Evolutionary conservation across 2,888 invertebrate species (phyloP).

Genomic region (Lutraria lutraria): DNA sequence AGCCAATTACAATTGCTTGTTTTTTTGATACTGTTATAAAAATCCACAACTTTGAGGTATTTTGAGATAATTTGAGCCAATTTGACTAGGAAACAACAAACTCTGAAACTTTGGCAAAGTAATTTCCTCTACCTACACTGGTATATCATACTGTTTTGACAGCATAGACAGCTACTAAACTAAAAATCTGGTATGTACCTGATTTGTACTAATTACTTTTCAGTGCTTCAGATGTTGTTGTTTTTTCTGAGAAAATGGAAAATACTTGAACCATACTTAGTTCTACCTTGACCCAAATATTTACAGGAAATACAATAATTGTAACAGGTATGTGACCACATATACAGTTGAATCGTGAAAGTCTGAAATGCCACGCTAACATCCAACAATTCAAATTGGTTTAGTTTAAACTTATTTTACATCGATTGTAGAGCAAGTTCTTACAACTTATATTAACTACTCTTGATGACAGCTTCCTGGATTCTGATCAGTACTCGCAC

Average conservation of each 20-base stretch:
- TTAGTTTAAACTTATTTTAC: no score
- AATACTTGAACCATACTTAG: background rate
- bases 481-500: no score
- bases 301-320: no score
- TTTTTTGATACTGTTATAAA: background rate
- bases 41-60: background rate
- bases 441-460: no score
- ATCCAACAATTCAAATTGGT: no score
- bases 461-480: no score
- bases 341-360: no score
- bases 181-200: background rate
- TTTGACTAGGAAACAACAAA: background rate
- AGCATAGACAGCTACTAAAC: background rate
- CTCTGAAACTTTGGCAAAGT: background rate
- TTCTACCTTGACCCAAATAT: background rate
- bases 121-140: background rate
- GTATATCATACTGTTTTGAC: background rate
- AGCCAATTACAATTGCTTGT: no score
- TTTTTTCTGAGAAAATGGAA: background rate
- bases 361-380: no score
- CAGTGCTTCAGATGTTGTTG: background rate
- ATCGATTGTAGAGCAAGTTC: no score
- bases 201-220: conserved; percentile 3
- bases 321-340: no score
- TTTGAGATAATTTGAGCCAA: background rate